phyloP scores from a whole-genome alignment of 2,888 invertebrate species.

The Drosophila neotestacea region DNA sequence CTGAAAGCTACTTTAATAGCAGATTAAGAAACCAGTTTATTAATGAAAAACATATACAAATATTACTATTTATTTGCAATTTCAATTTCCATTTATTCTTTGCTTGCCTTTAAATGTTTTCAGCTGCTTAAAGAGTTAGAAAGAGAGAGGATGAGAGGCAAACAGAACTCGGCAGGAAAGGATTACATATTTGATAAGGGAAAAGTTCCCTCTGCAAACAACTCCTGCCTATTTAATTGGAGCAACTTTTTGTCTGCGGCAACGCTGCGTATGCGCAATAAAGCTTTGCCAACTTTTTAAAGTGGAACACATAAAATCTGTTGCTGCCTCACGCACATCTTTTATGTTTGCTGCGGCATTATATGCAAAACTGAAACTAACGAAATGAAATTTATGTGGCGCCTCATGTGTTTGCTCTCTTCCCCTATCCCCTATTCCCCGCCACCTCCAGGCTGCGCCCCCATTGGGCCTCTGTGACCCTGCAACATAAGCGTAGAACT shows the following conservation, averaged over 20 bases:
- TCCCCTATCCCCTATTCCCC: not conserved
- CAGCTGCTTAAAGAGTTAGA: no score
- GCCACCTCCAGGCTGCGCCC: no score
- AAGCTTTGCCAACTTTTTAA: conserved; percentile 36
- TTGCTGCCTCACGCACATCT: conserved; percentile 25
- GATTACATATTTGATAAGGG: not conserved
- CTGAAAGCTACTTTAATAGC: no score
- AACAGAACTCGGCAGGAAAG: no score
- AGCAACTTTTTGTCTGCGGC: not conserved
- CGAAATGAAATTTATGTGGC: conserved; percentile 65
- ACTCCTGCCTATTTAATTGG: conserved; percentile 28
- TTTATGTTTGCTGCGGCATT: conserved; percentile 33
- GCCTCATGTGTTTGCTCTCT: conserved; percentile 12
- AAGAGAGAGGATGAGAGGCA: no score
- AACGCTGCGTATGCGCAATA: conserved; percentile 65
- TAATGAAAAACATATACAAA: no score
- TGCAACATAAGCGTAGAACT: not conserved
- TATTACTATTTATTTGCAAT: no score
- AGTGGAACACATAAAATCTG: conserved; percentile 4
- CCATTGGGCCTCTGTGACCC: not conserved
- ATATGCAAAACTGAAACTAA: conserved; percentile 54
- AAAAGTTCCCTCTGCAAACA: not conserved
- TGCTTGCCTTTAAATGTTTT: no score
- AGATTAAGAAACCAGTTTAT: no score
- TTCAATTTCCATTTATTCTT: no score